A percentile compares a stretch with the other conserved stretches of the same genome.
These are phyloP conservation scores for Apteryx owenii DNA, from an alignment of 2,113 vertebrate genomes.

Conservation along the genomic window DNA sequence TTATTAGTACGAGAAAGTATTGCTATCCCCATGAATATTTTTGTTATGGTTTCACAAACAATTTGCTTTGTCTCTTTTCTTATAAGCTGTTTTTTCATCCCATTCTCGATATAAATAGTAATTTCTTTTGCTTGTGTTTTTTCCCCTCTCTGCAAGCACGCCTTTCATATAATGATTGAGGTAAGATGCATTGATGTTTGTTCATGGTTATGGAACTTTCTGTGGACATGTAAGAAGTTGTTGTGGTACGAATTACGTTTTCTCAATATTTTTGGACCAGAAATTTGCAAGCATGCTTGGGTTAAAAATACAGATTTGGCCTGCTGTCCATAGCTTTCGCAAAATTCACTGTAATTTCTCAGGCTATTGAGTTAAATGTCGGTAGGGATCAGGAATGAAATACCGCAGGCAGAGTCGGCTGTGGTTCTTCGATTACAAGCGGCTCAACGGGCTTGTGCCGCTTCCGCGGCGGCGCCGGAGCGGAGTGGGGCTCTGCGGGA, in stretches of 20 bases:
- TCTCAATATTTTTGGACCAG: background rate
- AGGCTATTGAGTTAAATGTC: rapidly evolving
- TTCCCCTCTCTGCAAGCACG: conserved; percentile 90
- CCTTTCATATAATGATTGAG: conserved; percentile 99
- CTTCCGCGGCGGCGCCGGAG: rapidly evolving
- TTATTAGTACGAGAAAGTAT: background rate
- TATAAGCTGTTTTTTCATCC: conserved; percentile 74
- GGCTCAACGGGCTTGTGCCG: background rate
- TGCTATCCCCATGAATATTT: background rate
- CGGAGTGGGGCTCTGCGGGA: background rate
- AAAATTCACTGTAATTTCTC: background rate
- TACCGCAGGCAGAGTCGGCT: rapidly evolving
- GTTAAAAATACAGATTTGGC: background rate
- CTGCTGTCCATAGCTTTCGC: background rate
- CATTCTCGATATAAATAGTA: conserved; percentile 84
- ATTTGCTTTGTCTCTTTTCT: background rate
- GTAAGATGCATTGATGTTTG: conserved; percentile 91
- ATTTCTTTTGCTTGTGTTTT: conserved; percentile 90
- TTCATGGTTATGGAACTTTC: conserved; percentile 70
- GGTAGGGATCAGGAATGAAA: background rate
- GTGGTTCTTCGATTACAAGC: background rate
- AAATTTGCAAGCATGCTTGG: background rate
- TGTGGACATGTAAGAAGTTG: conserved; percentile 59
- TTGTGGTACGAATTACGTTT: conserved; percentile 9
- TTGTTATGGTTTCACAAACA: background rate